Evolutionary conservation across 2,797 vertebrate genomes (phyloP), one percentile per base, ranked within the genome.

Genomic region (Oceanodroma leucorhoa): DNA sequence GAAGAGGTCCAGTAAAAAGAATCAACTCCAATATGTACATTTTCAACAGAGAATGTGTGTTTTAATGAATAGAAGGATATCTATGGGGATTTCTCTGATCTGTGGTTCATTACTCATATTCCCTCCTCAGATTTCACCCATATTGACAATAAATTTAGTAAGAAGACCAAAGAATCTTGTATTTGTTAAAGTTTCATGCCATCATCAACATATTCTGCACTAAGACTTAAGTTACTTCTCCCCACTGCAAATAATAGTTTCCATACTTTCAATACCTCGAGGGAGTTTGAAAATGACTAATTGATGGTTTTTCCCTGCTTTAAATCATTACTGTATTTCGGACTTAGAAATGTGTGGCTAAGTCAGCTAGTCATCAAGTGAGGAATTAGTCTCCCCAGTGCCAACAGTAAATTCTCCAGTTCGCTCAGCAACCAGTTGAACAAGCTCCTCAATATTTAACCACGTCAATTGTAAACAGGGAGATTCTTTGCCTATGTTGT

Each of bases 401-500:
- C 93, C 93, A 94, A 79, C 65, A 94, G 83, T 94, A 94, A 95
- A 97, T 96, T 96, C 93, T 96, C 93, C 88, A 85, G 82, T 97
- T 96, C 91, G 5, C 69, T 94, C 93, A 93, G 95, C 72, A 95
- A 85, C 93, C 72, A 75, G 86, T 85, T 87, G 89, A 93, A 91
- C 70, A 93, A 94, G 45, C 89, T 97, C 72, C 94, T 95, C 76
- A 89, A 96, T 96, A 94, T 96, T 96, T 97, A 96, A 97, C 90
- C 72, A 69, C 7, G 58, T 91, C 78, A 54, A 78, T 34, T 73
- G 78, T 89, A 94, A 96, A 90, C 89, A 93, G 86, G 88, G 86
- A 87, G 91, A 91, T 80, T 87, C 90, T 95, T 92, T 82, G 79
- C 71, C 92, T 91, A 8, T 46, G 58, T 87, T 93, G 87, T 92